Evolutionary conservation across 2,113 vertebrate species (phyloP).

Genomic region (Regulus satrapa): DNA sequence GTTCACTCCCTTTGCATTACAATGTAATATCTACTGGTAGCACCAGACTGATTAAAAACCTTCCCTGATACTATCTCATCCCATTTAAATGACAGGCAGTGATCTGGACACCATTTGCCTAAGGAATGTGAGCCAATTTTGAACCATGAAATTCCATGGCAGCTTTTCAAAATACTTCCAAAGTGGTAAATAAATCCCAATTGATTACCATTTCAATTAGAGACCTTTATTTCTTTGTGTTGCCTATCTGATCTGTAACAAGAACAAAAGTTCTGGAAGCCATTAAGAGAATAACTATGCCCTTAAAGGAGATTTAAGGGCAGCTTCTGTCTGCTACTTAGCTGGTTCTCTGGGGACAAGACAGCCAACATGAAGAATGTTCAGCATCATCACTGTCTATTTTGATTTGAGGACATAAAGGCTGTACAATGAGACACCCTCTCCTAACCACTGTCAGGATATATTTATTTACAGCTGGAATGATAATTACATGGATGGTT

Average conservation of each 20-base stretch:
- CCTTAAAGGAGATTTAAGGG: not conserved
- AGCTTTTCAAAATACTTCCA: not conserved
- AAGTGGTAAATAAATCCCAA: not conserved
- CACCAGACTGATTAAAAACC: not conserved
- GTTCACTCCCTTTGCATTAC: not conserved
- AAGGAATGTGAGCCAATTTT: not conserved
- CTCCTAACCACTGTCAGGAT: constrained; percentile 53
- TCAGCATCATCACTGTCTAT: not conserved
- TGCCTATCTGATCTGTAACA: not conserved
- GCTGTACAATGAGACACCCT: constrained; percentile 24
- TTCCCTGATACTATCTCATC: not conserved
- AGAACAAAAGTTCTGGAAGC: not conserved
- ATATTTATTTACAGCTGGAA: constrained; percentile 73
- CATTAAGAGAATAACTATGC: not conserved
- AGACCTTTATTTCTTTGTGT: not conserved
- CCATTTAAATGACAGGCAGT: not conserved
- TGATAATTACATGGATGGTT: constrained; percentile 68
- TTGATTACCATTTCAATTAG: not conserved
- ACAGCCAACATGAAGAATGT: not conserved
- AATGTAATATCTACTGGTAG: not conserved
- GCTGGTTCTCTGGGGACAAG: not conserved
- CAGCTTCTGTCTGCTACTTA: not conserved
- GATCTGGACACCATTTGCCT: not conserved
- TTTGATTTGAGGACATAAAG: constrained; percentile 34
- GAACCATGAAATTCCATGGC: not conserved